Evolutionary conservation across 2,888 invertebrate genomes (phyloP), one percentile per base, ranked within the genome.

Genomic region (Lydus trimaculatus): DNA sequence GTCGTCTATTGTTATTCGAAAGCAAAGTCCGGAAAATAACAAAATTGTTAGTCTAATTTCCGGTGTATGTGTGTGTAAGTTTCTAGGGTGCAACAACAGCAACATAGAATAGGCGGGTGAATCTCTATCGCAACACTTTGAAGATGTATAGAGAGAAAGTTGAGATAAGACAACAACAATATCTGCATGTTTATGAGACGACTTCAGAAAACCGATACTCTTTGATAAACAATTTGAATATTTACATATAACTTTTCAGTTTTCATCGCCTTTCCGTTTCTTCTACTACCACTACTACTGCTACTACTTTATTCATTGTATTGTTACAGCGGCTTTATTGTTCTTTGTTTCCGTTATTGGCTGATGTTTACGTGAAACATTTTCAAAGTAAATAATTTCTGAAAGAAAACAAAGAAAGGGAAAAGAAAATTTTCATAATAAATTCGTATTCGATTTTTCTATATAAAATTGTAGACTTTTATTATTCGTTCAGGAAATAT

Each of bases 121-220:
- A 11, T 31, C 20, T 36, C 52, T 23, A 43, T 36, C 62, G 58
- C 62, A 43, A 58, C 31, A 66, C 28, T 58, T 31, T 28, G 60
- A 48, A 64, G 63, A 61, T 65, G 66, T 15, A 25, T 39, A n/a
- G 13, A 43, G 17, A 17, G 60, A 63, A 58, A 66, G 17, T 23
- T 36, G 33, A 17, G 60, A 58, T 63, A 65, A 63, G 65, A 63
- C 73, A 68, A 73, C 71, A 72, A 11, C 69, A 73, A 69, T 73
- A 74, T 72, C 76, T 73, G 70, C 75, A 73, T 72, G 71, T 73
- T 76, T 73, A 75, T 75, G 71, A 73, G 76, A 72, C 74, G 73
- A 76, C 69, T 73, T 72, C 64, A 43, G 66, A 67, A 74, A 74
- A 69, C 69, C 73, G 72, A 75, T 74, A 74, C 71, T 70, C 74